These are phyloP conservation scores for Eulithis testata DNA, from an alignment of 2,888 invertebrate genomes.

Conservation along the genomic window DNA sequence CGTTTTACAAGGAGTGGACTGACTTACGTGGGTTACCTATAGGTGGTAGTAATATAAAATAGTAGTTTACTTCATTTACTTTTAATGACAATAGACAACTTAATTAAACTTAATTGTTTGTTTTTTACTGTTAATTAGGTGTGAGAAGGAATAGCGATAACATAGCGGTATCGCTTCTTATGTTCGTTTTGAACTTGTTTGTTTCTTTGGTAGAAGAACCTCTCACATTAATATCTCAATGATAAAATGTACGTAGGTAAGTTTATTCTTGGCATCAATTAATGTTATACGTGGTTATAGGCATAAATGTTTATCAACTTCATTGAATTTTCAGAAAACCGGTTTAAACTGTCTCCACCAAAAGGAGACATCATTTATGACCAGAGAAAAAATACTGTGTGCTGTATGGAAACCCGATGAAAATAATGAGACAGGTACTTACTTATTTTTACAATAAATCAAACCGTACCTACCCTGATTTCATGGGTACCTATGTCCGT, in stretches of 20 bases:
- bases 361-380: too few relatives aligned
- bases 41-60: slow-evolving; percentile 10
- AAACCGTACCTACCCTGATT: too few relatives aligned
- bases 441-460: too few relatives aligned
- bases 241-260: slow-evolving; percentile 12
- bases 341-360: too few relatives aligned
- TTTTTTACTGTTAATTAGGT: slow-evolving; percentile 22
- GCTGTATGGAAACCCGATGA: neutral
- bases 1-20: too few relatives aligned
- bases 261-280: neutral
- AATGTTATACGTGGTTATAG: neutral
- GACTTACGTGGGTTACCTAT: too few relatives aligned
- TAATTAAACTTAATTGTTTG: slow-evolving; percentile 23
- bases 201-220: slow-evolving; percentile 4
- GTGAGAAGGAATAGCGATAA: slow-evolving; percentile 8
- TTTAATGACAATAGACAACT: slow-evolving; percentile 32
- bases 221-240: slow-evolving; percentile 2
- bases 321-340: neutral
- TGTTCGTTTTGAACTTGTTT: slow-evolving; percentile 21
- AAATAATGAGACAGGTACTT: neutral
- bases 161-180: slow-evolving; percentile 15
- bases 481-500: too few relatives aligned
- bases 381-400: neutral
- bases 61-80: slow-evolving; percentile 30
- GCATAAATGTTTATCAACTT: neutral